These are phyloP conservation scores for Drosophila insularis DNA, from an alignment of 1,140 invertebrate species.

Conservation along the genomic window DNA sequence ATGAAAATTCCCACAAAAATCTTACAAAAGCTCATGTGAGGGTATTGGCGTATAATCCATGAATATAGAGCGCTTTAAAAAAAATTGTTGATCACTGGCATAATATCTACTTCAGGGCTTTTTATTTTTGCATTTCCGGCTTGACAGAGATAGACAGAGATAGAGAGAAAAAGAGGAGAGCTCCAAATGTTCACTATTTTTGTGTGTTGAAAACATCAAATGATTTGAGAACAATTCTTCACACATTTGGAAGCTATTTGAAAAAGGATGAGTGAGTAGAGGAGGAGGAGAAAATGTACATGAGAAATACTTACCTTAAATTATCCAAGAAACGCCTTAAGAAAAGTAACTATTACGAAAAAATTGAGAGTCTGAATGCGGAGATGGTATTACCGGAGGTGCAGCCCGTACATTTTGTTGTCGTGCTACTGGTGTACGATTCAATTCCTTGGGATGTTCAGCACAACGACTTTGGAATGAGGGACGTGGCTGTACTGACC, in stretches of 20 bases:
- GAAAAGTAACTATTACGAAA: slow-evolving; percentile 27
- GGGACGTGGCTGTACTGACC: background rate
- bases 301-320: no score
- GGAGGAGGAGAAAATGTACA: background rate
- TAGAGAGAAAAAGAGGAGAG: background rate
- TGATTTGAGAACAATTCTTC: background rate
- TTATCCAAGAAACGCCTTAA: background rate
- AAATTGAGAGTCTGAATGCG: background rate
- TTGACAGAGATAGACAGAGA: background rate
- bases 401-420: background rate
- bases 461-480: slow-evolving; percentile 10
- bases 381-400: background rate
- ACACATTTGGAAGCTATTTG: no score
- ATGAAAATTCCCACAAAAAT: no score
- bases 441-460: slow-evolving; percentile 26
- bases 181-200: background rate
- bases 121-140: slow-evolving; percentile 2
- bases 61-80: no score
- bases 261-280: background rate
- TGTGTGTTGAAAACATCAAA: background rate
- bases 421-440: background rate
- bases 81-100: no score
- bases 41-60: no score
- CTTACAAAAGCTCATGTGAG: no score
- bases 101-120: background rate